Conservation (phyloP, 2,113 vertebrate species). For the Microtus richardsoni region DNA sequence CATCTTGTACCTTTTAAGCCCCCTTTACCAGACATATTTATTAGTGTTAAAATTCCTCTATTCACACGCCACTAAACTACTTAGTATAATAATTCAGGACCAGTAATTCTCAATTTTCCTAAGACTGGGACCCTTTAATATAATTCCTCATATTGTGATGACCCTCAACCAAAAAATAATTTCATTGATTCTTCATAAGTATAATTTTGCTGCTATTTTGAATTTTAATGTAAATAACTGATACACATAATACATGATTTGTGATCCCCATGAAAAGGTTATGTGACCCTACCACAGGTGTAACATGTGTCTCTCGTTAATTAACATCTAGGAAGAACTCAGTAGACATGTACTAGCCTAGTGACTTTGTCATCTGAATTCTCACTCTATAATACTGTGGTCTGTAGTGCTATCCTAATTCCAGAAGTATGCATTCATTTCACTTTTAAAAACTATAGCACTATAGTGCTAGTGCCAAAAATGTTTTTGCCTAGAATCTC, state of each 20-base stretch:
- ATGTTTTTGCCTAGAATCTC: background rate
- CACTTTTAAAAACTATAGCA: background rate
- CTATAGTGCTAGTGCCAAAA: background rate
- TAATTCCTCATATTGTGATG: background rate
- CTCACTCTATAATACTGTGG: no score
- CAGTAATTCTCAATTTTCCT: background rate
- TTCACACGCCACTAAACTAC: background rate
- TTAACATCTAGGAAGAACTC: background rate
- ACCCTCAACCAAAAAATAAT: background rate
- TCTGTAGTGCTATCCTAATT: background rate
- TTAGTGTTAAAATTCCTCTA: no score
- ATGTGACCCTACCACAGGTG: background rate
- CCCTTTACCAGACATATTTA: background rate
- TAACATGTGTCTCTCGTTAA: background rate
- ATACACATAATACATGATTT: background rate
- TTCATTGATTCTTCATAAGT: background rate
- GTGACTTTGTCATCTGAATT: no score
- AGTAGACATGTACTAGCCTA: background rate
- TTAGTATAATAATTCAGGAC: background rate
- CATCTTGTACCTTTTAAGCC: background rate
- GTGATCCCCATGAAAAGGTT: background rate
- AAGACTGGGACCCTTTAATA: background rate
- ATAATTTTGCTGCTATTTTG: background rate
- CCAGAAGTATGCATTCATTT: background rate
- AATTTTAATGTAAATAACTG: background rate